These are phyloP conservation scores for Bungarus multicinctus DNA, from an alignment of 2,113 vertebrate species.

Conservation along the genomic window DNA sequence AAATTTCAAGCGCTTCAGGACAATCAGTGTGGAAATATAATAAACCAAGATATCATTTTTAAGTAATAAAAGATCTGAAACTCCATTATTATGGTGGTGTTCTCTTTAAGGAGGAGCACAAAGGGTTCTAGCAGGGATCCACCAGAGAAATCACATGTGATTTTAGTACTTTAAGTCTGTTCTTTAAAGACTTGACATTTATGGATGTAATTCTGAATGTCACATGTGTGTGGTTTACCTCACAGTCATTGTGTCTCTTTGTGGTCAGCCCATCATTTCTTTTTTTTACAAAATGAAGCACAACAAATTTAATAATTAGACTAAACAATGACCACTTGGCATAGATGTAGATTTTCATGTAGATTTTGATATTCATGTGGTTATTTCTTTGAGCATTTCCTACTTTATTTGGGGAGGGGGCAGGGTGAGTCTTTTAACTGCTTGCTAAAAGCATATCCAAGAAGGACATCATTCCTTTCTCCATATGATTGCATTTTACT, in stretches of 20 bases:
- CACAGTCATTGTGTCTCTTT: background rate
- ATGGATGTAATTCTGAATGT: background rate
- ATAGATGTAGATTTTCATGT: background rate
- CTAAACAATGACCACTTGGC: constrained; percentile 22
- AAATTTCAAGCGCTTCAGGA: background rate
- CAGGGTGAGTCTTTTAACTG: background rate
- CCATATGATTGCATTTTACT: constrained; percentile 45
- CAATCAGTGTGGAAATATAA: background rate
- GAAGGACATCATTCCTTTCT: constrained; percentile 42
- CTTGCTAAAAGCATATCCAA: constrained; percentile 18
- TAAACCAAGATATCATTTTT: background rate
- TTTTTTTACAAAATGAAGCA: constrained; percentile 7
- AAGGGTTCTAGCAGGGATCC: background rate
- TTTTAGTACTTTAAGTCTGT: background rate
- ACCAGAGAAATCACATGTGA: background rate
- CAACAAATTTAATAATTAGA: constrained; percentile 19
- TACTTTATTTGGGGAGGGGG: background rate
- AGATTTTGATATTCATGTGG: constrained; percentile 11
- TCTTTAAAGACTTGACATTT: background rate
- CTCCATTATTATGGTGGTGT: background rate
- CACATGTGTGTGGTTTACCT: background rate
- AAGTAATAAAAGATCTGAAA: background rate
- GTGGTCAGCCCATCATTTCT: constrained; percentile 5
- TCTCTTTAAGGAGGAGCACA: too few species aligned
- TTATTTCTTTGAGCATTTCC: background rate